Percentiles rank a stretch among this genome's conserved stretches.
Evolutionary conservation across 2,888 invertebrate species (phyloP).

Genomic region (Xanthorhoe spadicearia): DNA sequence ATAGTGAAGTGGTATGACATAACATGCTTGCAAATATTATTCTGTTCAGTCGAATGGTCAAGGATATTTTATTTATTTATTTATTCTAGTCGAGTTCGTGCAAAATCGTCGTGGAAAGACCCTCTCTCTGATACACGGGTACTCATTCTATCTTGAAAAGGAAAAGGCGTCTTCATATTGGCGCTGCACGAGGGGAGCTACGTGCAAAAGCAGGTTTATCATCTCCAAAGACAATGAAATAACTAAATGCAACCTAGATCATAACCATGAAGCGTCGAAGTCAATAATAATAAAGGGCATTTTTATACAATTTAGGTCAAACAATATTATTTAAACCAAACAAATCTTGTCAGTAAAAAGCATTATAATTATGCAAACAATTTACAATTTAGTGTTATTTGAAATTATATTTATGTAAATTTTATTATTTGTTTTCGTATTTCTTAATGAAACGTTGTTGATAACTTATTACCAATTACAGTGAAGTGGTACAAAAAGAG

Average conservation of each 20-base stretch:
- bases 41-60: too few species aligned
- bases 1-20: too few species aligned
- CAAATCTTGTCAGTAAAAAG: too few species aligned
- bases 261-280: slow-evolving; percentile 20
- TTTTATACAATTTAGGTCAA: slow-evolving; percentile 1
- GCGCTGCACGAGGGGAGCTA: slow-evolving; percentile 26
- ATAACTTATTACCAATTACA: slow-evolving; percentile 26
- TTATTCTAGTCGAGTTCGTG: slow-evolving; percentile 35
- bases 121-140: slow-evolving; percentile 32
- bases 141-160: slow-evolving; percentile 34
- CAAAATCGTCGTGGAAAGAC: slow-evolving; percentile 33
- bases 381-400: too few species aligned
- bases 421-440: too few species aligned
- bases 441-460: background rate
- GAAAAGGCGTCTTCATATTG: slow-evolving; percentile 22
- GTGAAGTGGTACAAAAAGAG: slow-evolving; percentile 48
- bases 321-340: too few species aligned
- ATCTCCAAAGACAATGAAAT: slow-evolving; percentile 5
- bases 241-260: background rate
- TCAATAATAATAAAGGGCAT: slow-evolving; percentile 13
- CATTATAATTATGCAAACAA: too few species aligned
- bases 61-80: too few species aligned
- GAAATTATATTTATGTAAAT: too few species aligned
- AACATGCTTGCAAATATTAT: too few species aligned
- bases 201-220: slow-evolving; percentile 23